Evolutionary conservation across 2,113 vertebrate species (phyloP).

Genomic region (Procapra przewalskii): DNA sequence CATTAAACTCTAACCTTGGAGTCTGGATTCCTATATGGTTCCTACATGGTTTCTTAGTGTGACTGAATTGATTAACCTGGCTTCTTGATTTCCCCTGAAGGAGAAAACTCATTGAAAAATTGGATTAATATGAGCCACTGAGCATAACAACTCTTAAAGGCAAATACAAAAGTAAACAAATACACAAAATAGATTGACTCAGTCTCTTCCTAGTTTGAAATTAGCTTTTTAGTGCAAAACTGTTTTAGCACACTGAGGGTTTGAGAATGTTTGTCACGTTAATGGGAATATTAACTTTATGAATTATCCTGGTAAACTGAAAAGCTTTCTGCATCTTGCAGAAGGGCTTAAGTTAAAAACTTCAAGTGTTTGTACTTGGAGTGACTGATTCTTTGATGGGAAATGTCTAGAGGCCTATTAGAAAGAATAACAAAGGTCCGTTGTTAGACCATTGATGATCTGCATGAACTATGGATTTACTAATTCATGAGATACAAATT

Average conservation of each 20-base stretch:
- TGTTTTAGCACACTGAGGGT: not conserved
- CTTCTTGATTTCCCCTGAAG: constrained; percentile 48
- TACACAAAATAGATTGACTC: not conserved
- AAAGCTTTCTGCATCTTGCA: not conserved
- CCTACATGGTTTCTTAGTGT: constrained; percentile 24
- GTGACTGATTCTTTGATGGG: not conserved
- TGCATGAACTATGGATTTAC: not conserved
- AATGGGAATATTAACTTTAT: not conserved
- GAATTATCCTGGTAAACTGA: constrained; percentile 3
- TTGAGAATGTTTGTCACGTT: not conserved
- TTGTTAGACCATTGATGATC: not conserved
- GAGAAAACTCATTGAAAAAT: constrained; percentile 51
- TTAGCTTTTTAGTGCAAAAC: not conserved
- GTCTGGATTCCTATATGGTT: constrained; percentile 46
- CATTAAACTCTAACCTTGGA: constrained; percentile 65
- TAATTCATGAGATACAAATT: not conserved
- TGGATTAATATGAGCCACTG: constrained; percentile 37
- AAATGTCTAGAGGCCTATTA: not conserved
- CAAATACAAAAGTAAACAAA: not conserved
- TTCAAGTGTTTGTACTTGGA: not conserved
- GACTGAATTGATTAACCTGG: constrained; percentile 58
- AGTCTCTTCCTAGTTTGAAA: not conserved
- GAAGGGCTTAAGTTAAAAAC: constrained; percentile 6
- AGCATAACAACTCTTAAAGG: constrained; percentile 34
- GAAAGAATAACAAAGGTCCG: not conserved